These are phyloP conservation scores for Diaperis boleti DNA, from an alignment of 2,888 invertebrate species.

Conservation along the genomic window DNA sequence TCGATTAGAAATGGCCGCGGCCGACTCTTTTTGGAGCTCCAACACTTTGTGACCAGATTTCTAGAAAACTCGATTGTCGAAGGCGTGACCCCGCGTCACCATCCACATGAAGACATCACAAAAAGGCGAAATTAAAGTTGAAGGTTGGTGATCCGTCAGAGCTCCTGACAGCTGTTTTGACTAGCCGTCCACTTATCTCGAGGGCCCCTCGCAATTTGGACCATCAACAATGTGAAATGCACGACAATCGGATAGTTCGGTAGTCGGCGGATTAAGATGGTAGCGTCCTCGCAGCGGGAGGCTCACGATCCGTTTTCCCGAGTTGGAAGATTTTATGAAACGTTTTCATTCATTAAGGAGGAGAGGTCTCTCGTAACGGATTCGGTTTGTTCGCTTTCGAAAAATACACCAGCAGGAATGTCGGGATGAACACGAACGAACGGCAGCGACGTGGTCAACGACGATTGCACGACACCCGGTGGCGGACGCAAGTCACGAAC, in stretches of 20 bases:
- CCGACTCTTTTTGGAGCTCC: no score
- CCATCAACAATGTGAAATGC: conserved; percentile 20
- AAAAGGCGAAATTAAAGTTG: conserved; percentile 8
- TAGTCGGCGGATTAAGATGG: conserved; percentile 36
- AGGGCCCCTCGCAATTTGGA: conserved; percentile 20
- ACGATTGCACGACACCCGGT: conserved; percentile 54
- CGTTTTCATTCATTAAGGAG: conserved; percentile 22
- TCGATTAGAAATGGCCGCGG: conserved; percentile 48
- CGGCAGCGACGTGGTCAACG: conserved; percentile 53
- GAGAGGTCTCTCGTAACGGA: conserved; percentile 15
- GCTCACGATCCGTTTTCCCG: conserved; percentile 38
- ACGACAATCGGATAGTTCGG: conserved; percentile 29
- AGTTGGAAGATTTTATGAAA: conserved; percentile 16
- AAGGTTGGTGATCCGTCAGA: conserved; percentile 34
- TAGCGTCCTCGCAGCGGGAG: conserved; percentile 38
- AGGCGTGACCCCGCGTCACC: neutral
- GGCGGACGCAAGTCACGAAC: conserved; percentile 56
- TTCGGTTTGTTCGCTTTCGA: conserved; percentile 2
- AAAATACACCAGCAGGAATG: conserved; percentile 17
- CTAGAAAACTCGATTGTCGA: no score
- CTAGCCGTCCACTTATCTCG: conserved; percentile 33
- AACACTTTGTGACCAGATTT: no score
- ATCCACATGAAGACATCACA: neutral
- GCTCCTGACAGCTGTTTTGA: conserved; percentile 38
- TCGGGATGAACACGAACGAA: conserved; percentile 42